These are phyloP conservation scores for Alethe castanea DNA, from an alignment of 2,113 vertebrate genomes.

Conservation along the genomic window DNA sequence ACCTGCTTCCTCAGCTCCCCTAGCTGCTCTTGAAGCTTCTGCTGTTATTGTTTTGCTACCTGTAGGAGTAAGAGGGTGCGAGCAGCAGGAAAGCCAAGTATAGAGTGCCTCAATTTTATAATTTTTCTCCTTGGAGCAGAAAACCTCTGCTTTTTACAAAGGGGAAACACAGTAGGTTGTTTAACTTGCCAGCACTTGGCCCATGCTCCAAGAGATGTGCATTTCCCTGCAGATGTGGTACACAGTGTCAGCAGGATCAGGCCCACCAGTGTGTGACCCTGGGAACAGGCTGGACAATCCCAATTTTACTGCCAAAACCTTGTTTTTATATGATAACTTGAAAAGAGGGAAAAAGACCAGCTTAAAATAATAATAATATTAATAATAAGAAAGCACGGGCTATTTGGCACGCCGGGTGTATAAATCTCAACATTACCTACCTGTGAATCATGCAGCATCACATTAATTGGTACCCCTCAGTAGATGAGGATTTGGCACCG, in stretches of 20 bases:
- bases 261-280: background rate
- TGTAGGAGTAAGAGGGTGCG: background rate
- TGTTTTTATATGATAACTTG: background rate
- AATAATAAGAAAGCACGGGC: background rate
- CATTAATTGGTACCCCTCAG: conserved; percentile 70
- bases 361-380: background rate
- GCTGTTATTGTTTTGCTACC: background rate
- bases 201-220: rapidly evolving
- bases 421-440: background rate
- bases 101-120: background rate
- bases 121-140: background rate
- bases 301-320: background rate
- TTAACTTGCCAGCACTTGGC: background rate
- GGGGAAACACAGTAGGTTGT: background rate
- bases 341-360: background rate
- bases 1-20: background rate
- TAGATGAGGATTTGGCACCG: conserved; percentile 72
- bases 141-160: background rate
- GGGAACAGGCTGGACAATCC: background rate
- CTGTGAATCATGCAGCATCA: conserved; percentile 66
- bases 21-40: background rate
- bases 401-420: background rate
- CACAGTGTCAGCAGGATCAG: background rate
- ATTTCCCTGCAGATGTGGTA: background rate
- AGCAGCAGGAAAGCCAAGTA: background rate